These are phyloP conservation scores for Menura novaehollandiae DNA, from an alignment of 2,113 vertebrate species.

Conservation along the genomic window DNA sequence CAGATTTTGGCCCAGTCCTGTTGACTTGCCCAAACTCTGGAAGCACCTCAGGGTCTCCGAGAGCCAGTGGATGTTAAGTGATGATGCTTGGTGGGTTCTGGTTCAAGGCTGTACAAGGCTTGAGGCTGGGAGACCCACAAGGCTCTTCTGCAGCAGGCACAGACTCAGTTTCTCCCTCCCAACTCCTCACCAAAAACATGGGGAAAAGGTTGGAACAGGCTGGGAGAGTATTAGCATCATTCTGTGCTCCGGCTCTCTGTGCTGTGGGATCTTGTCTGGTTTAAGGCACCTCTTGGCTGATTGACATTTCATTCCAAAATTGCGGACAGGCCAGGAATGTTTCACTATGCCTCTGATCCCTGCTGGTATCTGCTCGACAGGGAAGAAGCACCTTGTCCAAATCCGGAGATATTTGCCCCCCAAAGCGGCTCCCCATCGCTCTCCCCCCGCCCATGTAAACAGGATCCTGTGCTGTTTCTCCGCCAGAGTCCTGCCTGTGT, in stretches of 20 bases:
- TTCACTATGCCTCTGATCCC: slow-evolving; percentile 50
- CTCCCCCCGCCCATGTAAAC: not conserved
- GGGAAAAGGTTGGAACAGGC: not conserved
- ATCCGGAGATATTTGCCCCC: not conserved
- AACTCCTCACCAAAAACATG: not conserved
- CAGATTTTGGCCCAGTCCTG: not conserved
- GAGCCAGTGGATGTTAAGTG: not conserved
- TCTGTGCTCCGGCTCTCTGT: not conserved
- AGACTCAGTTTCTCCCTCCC: not conserved
- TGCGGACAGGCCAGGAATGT: slow-evolving; percentile 3
- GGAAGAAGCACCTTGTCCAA: slow-evolving; percentile 25
- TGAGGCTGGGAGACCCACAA: not conserved
- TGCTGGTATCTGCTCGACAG: not conserved
- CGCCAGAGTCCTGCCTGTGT: not conserved
- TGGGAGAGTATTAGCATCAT: not conserved
- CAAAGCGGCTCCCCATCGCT: not conserved
- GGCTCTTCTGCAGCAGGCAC: not conserved
- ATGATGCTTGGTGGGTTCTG: not conserved
- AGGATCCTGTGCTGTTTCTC: not conserved
- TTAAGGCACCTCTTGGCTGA: not conserved
- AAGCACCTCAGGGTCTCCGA: not conserved
- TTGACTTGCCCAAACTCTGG: not conserved
- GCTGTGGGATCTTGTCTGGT: not conserved
- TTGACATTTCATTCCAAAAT: slow-evolving; percentile 32
- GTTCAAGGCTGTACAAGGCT: not conserved